Evolutionary conservation across 2,888 invertebrate species (phyloP).

Genomic region (Conomelus anceps): DNA sequence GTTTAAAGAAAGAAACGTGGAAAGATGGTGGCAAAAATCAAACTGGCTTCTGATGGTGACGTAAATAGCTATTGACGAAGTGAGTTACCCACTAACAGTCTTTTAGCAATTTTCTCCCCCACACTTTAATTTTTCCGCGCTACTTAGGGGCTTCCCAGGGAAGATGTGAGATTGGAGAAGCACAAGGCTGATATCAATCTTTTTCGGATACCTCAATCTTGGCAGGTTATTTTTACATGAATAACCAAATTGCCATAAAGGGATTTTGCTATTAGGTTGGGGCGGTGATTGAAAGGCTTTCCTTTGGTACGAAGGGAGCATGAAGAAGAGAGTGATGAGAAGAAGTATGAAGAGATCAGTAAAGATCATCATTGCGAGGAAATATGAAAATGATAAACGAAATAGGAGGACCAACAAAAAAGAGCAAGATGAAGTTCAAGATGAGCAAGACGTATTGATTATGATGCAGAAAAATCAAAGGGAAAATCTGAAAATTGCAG

Average conservation of each 20-base stretch:
- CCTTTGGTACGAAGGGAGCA: neutral
- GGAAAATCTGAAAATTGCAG: neutral
- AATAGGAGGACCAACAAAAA: neutral
- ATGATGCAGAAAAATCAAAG: neutral
- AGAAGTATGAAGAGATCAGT: neutral
- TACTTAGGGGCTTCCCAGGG: neutral
- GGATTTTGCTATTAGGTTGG: neutral
- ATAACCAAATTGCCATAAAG: slow-evolving; percentile 21
- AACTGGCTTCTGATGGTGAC: neutral
- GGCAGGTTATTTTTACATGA: slow-evolving; percentile 15
- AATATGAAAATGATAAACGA: neutral
- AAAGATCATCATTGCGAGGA: neutral
- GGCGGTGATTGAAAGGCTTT: neutral
- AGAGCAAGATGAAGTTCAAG: neutral
- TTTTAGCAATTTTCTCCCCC: neutral
- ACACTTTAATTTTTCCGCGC: neutral
- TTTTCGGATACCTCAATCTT: slow-evolving; percentile 8
- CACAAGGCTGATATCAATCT: neutral
- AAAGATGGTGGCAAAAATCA: neutral
- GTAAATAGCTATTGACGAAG: neutral
- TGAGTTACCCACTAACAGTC: neutral
- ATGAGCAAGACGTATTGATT: too few relatives aligned
- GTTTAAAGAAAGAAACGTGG: too few relatives aligned
- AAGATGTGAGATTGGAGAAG: neutral
- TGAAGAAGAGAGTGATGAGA: neutral